These are phyloP conservation scores for Ochotona princeps DNA, from an alignment of 2,113 vertebrate genomes.

Conservation along the genomic window DNA sequence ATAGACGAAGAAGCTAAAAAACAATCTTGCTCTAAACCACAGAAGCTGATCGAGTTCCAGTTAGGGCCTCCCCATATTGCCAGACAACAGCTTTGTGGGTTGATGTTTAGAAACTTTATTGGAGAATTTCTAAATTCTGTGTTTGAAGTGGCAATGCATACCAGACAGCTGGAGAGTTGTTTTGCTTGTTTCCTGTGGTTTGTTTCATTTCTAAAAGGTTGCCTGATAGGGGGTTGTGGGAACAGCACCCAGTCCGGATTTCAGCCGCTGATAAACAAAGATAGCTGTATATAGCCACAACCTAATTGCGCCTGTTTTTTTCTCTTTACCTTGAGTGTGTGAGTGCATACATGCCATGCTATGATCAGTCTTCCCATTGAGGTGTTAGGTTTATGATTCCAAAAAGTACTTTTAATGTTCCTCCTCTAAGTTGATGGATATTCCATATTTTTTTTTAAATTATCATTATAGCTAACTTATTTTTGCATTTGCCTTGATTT, in stretches of 20 bases:
- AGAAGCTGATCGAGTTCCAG: neutral
- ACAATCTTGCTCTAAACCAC: neutral
- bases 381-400: constrained; percentile 50
- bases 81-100: neutral
- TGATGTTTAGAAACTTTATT: constrained; percentile 5
- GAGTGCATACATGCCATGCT: neutral
- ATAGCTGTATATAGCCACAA: constrained; percentile 9
- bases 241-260: constrained; percentile 47
- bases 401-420: constrained; percentile 21
- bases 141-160: constrained; percentile 11
- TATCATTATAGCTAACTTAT: neutral
- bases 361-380: neutral
- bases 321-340: neutral
- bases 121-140: constrained; percentile 2
- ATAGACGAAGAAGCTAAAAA: neutral
- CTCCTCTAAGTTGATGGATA: neutral
- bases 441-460: neutral
- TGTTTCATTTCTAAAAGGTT: constrained; percentile 60
- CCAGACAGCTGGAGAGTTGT: constrained; percentile 40
- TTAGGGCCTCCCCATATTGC: neutral
- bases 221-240: constrained; percentile 60
- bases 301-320: neutral
- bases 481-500: constrained; percentile 20
- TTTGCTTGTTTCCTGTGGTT: constrained; percentile 69
- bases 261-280: constrained; percentile 50